Conservation (phyloP, 2,888 invertebrate genomes). For the Crioceris asparagi region DNA sequence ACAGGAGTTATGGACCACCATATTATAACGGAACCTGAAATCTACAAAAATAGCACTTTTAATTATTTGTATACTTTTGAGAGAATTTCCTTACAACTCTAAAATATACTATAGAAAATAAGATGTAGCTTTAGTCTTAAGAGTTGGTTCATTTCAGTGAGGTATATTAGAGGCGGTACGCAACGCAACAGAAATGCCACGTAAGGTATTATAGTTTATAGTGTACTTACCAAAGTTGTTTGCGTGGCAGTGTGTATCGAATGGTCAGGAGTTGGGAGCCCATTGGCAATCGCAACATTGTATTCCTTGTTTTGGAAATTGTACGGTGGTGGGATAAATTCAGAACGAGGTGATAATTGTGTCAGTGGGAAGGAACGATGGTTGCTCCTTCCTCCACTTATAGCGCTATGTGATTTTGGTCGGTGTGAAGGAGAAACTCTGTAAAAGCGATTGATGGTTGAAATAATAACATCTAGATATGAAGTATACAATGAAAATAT, state of each 20-base stretch:
- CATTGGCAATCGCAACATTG: conserved; percentile 27
- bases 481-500: too few species aligned
- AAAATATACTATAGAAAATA: not conserved
- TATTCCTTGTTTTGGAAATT: conserved; percentile 34
- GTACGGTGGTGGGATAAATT: conserved; percentile 36
- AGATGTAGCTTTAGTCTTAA: not conserved
- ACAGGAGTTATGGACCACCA: too few species aligned
- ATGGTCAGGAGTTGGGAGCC: conserved; percentile 35
- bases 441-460: conserved; percentile 24
- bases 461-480: too few species aligned
- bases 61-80: not conserved
- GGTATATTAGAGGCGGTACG: not conserved
- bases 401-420: conserved; percentile 47
- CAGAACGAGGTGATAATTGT: conserved; percentile 28
- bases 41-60: too few species aligned
- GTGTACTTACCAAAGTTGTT: conserved; percentile 62
- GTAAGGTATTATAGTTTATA: not conserved
- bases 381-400: conserved; percentile 26
- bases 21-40: too few species aligned
- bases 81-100: not conserved
- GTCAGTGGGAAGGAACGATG: conserved; percentile 32
- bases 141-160: not conserved
- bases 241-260: conserved; percentile 61
- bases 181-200: not conserved
- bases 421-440: conserved; percentile 65